Conservation (phyloP, 1,140 invertebrate species). For the Psix sp. region DNA sequence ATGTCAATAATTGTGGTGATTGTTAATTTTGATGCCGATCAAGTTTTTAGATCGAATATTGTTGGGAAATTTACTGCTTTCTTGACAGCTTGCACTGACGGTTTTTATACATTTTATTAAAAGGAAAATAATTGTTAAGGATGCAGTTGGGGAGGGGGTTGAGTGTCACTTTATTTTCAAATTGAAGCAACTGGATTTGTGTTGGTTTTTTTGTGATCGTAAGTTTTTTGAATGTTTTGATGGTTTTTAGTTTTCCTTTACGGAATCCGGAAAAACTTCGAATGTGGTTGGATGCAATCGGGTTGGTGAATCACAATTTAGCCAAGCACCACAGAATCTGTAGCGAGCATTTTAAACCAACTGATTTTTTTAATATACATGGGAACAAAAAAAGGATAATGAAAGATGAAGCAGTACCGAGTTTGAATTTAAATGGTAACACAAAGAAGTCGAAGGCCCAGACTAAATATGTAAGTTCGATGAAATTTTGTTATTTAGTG, state of each 20-base stretch:
- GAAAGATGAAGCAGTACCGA: constrained; percentile 44
- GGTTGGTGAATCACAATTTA: constrained; percentile 17
- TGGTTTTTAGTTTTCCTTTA: constrained; percentile 40
- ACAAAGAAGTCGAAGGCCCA: constrained; percentile 10
- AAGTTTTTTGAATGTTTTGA: constrained; percentile 1
- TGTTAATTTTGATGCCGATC: no score
- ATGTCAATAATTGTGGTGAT: not conserved
- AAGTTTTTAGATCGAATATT: no score
- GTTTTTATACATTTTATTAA: no score
- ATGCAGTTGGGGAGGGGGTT: no score
- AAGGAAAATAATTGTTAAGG: no score
- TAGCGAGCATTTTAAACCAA: constrained; percentile 45
- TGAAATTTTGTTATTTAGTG: not conserved
- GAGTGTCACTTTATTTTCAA: not conserved
- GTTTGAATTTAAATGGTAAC: constrained; percentile 20
- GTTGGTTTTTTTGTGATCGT: not conserved
- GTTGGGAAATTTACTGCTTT: no score
- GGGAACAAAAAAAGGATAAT: constrained; percentile 50
- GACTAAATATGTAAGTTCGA: constrained; percentile 23
- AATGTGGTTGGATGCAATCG: constrained; percentile 48
- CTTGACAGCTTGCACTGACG: no score
- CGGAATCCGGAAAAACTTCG: constrained; percentile 39
- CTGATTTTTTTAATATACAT: constrained; percentile 55
- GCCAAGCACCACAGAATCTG: constrained; percentile 48
- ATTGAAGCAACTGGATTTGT: not conserved